Conservation (phyloP, 2,888 invertebrate species). For the Matsumyia berberina region DNA sequence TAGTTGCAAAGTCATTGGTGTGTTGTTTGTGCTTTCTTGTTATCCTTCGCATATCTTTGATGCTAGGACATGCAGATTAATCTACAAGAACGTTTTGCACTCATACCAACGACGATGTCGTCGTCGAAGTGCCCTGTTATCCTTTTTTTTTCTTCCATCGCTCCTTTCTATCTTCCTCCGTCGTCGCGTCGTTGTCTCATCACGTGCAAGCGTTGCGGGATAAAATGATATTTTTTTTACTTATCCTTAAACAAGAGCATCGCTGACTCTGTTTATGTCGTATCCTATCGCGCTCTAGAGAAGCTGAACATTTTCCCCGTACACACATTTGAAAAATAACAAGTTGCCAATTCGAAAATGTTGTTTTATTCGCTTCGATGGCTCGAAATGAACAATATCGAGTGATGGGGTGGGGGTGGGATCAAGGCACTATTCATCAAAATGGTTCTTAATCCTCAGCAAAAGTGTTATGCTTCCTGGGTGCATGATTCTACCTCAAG, state of each 20-base stretch:
- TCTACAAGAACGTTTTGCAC: conserved; percentile 47
- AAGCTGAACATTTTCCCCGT: conserved; percentile 36
- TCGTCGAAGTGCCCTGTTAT: conserved; percentile 8
- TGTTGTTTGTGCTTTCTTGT: conserved; percentile 10
- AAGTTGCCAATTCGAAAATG: conserved; percentile 18
- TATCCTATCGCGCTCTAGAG: conserved; percentile 14
- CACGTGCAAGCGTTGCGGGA: conserved; percentile 34
- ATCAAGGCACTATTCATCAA: background rate
- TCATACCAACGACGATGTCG: conserved; percentile 35
- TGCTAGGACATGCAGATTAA: conserved; percentile 60
- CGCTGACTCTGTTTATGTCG: conserved; percentile 12
- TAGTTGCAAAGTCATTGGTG: conserved; percentile 51
- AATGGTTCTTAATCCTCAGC: conserved; percentile 1
- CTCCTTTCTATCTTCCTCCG: conserved; percentile 16
- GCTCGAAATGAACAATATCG: background rate
- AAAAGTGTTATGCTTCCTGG: background rate
- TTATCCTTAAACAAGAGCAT: conserved; percentile 56
- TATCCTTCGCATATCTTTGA: conserved; percentile 21
- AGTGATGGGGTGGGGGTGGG: background rate
- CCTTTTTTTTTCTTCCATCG: background rate
- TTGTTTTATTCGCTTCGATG: conserved; percentile 21
- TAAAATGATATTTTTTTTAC: conserved; percentile 62
- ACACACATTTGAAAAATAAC: background rate
- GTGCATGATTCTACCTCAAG: background rate
- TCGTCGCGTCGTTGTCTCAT: too few species aligned